Evolutionary conservation across 92 coral and sea anemone species (phyloP).

Genomic region (Actinostola sp.): DNA sequence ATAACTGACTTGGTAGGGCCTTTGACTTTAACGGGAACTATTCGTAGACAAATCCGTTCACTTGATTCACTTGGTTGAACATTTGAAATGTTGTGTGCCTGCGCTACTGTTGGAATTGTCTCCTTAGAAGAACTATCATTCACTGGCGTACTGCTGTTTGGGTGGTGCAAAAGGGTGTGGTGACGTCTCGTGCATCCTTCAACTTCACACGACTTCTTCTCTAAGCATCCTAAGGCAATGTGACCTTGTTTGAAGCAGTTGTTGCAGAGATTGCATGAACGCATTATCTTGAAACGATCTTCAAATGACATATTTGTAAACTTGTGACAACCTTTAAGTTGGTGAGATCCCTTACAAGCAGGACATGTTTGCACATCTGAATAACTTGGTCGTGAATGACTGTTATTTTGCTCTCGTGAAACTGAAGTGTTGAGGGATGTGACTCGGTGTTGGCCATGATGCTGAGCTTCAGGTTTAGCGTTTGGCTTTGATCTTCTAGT

Average conservation of each 20-base stretch:
- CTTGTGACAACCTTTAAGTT: slow-evolving; percentile 19
- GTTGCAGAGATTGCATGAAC: too few relatives aligned
- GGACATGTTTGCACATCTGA: too few relatives aligned
- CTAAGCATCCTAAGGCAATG: too few relatives aligned
- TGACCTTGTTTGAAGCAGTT: too few relatives aligned
- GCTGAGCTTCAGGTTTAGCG: background rate
- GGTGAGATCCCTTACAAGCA: slow-evolving; percentile 22
- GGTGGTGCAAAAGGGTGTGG: slow-evolving; percentile 41
- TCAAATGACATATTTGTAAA: slow-evolving; percentile 34
- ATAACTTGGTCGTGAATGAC: too few relatives aligned
- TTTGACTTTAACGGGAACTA: slow-evolving; percentile 50
- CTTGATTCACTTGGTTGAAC: background rate
- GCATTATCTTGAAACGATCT: slow-evolving; percentile 20
- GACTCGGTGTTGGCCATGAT: background rate
- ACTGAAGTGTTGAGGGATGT: background rate
- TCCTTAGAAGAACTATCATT: background rate
- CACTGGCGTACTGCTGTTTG: slow-evolving; percentile 2
- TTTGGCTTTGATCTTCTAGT: slow-evolving; percentile 1
- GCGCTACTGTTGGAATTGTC: background rate
- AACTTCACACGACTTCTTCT: slow-evolving; percentile 32
- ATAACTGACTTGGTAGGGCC: slow-evolving; percentile 14
- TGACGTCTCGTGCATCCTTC: slow-evolving; percentile 45
- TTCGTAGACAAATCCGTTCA: slow-evolving; percentile 17
- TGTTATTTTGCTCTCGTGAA: too few relatives aligned
- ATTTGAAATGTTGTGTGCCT: background rate